A percentile compares a stretch with the other conserved stretches of the same genome.
Conservation (phyloP, 35 echinoderm and acorn worm genomes). For the Holothuria glaberrima region DNA sequence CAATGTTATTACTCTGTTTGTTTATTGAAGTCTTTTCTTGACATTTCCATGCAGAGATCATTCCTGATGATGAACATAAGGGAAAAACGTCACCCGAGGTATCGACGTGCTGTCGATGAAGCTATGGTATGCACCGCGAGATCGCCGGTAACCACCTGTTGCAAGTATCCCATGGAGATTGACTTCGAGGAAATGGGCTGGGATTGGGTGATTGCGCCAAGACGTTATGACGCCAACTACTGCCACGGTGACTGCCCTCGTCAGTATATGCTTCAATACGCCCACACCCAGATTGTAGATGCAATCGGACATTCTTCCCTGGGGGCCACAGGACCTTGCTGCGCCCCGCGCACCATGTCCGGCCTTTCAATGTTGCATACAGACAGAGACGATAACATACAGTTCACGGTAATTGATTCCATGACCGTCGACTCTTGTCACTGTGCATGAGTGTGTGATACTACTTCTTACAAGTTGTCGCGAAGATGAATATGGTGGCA, state of each 20-base stretch:
- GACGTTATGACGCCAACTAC: conserved; percentile 77
- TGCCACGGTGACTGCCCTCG: conserved; percentile 84
- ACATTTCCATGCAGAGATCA: conserved; percentile 58
- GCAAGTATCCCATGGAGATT: conserved; percentile 74
- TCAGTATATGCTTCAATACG: conserved; percentile 59
- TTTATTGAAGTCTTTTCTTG: background rate
- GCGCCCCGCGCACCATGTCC: conserved; percentile 69
- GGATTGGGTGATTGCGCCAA: conserved; percentile 93
- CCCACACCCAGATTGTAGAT: conserved; percentile 73
- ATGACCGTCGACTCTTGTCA: conserved; percentile 77
- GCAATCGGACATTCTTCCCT: conserved; percentile 35
- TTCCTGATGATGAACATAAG: conserved; percentile 71
- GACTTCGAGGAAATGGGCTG: conserved; percentile 90
- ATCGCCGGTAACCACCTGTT: conserved; percentile 62
- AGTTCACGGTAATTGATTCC: conserved; percentile 57
- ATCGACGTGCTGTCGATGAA: conserved; percentile 33
- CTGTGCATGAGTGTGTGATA: conserved; percentile 58
- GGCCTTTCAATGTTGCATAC: conserved; percentile 63
- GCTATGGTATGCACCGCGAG: conserved; percentile 63
- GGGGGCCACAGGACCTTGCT: conserved; percentile 71
- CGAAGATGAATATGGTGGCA: too few species aligned
- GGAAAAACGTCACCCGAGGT: conserved; percentile 46
- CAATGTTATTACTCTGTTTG: background rate
- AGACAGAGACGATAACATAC: conserved; percentile 71
- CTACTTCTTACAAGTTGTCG: too few species aligned